Conservation (phyloP, 2,797 vertebrate genomes). For the Centropyge bicolor region DNA sequence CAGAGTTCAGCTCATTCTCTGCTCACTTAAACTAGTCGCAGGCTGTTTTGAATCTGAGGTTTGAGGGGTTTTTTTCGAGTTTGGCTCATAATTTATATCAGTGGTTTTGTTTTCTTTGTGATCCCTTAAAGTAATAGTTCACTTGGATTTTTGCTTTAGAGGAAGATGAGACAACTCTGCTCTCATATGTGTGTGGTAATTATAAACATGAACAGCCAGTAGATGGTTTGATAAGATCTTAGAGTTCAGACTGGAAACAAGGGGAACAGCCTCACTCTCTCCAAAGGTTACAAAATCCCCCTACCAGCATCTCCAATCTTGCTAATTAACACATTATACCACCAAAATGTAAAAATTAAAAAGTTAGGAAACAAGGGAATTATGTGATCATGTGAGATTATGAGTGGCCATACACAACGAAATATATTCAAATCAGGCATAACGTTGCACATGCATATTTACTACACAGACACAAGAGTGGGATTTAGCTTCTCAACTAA, state of each 20-base stretch:
- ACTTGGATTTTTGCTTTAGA: neutral
- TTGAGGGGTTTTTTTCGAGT: neutral
- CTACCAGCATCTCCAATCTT: neutral
- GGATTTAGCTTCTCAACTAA: neutral
- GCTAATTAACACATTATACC: neutral
- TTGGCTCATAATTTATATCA: neutral
- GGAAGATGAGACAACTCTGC: neutral
- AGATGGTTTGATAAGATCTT: neutral
- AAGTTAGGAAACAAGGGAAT: too few species aligned
- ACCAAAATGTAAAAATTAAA: too few species aligned
- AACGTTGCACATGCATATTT: too few species aligned
- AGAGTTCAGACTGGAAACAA: neutral
- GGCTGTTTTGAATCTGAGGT: neutral
- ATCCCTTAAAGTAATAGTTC: neutral
- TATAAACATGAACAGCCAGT: neutral
- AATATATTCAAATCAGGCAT: too few species aligned
- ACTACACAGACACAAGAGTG: too few species aligned
- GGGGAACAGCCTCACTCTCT: neutral
- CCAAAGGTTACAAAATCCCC: neutral
- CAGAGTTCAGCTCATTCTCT: constrained; percentile 27
- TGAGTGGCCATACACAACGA: too few species aligned
- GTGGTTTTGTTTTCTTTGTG: neutral
- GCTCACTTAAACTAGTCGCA: neutral
- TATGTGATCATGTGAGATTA: too few species aligned
- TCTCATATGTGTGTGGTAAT: too few species aligned